A percentile compares a stretch with the other conserved stretches of the same genome.
Evolutionary conservation across 1,140 invertebrate genomes (phyloP).

Genomic region (Venustaconcha ellipsiformis): DNA sequence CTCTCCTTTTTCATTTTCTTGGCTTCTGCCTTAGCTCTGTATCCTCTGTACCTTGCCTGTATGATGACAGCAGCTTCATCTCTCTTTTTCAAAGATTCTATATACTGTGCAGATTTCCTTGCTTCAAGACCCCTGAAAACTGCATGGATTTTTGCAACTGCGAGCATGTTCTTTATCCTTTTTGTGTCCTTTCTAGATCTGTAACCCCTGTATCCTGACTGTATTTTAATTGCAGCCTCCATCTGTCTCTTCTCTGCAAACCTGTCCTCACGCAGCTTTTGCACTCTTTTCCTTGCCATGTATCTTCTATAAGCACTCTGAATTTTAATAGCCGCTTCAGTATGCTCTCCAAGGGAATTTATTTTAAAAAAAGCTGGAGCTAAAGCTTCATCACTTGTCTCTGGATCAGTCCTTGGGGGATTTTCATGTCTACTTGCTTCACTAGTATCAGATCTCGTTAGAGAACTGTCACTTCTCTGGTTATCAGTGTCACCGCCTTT

Average conservation of each 20-base stretch:
- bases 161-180: too few relatives aligned
- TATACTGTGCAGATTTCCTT: conserved; percentile 1
- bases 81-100: conserved; percentile 9
- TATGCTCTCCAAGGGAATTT: too few relatives aligned
- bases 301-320: conserved; percentile 18
- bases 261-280: too few relatives aligned
- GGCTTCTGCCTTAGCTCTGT: conserved; percentile 1
- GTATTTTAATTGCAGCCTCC: conserved; percentile 8
- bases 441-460: too few relatives aligned
- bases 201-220: conserved; percentile 20
- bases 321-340: conserved; percentile 8
- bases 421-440: too few relatives aligned
- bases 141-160: conserved; percentile 8
- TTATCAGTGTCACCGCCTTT: too few relatives aligned
- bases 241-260: background rate
- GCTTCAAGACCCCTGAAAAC: conserved; percentile 11
- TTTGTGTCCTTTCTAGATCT: background rate
- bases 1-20: conserved; percentile 10
- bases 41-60: conserved; percentile 14
- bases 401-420: too few relatives aligned
- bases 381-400: too few relatives aligned
- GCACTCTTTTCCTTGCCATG: conserved; percentile 8
- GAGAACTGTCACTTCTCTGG: too few relatives aligned
- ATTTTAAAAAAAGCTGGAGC: too few relatives aligned
- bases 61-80: conserved; percentile 12